Conservation (phyloP, 1,140 invertebrate genomes). For the Papilio glaucus region DNA sequence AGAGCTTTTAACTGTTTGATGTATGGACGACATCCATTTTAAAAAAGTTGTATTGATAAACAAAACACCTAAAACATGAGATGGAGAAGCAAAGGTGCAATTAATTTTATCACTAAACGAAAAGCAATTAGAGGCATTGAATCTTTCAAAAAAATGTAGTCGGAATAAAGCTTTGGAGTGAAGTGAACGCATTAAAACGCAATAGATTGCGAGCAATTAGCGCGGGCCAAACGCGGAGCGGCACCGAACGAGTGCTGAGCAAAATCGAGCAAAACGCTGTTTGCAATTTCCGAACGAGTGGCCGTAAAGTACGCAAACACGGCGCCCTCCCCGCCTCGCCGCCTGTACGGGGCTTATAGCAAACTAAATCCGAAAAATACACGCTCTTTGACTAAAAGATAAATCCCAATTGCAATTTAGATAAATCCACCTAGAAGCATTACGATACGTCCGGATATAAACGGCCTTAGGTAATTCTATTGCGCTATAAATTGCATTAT, state of each 20-base stretch:
- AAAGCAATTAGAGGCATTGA: slow-evolving; percentile 36
- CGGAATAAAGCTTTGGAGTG: slow-evolving; percentile 46
- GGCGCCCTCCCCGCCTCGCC: slow-evolving; percentile 16
- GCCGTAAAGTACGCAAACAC: slow-evolving; percentile 38
- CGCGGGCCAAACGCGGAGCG: slow-evolving; percentile 38
- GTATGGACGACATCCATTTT: background rate
- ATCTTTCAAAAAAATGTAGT: slow-evolving; percentile 42
- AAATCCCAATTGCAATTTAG: slow-evolving; percentile 37
- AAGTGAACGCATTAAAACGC: slow-evolving; percentile 57
- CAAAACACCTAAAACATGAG: slow-evolving; percentile 6
- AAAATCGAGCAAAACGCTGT: slow-evolving; percentile 52
- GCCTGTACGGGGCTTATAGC: slow-evolving; percentile 16
- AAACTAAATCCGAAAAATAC: slow-evolving; percentile 29
- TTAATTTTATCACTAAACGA: slow-evolving; percentile 9
- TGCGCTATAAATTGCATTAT: slow-evolving; percentile 20
- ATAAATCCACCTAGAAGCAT: slow-evolving; percentile 34
- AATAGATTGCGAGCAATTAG: slow-evolving; percentile 62
- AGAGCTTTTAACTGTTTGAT: no score
- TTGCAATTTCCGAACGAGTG: slow-evolving; percentile 54
- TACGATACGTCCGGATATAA: slow-evolving; percentile 21
- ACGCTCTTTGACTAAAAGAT: slow-evolving; percentile 32
- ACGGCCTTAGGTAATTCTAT: slow-evolving; percentile 20
- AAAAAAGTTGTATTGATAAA: background rate
- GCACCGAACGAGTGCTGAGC: slow-evolving; percentile 40
- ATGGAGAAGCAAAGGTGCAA: slow-evolving; percentile 19